phyloP scores from a whole-genome alignment of 1,140 invertebrate species.

The Bombus balteatus region DNA sequence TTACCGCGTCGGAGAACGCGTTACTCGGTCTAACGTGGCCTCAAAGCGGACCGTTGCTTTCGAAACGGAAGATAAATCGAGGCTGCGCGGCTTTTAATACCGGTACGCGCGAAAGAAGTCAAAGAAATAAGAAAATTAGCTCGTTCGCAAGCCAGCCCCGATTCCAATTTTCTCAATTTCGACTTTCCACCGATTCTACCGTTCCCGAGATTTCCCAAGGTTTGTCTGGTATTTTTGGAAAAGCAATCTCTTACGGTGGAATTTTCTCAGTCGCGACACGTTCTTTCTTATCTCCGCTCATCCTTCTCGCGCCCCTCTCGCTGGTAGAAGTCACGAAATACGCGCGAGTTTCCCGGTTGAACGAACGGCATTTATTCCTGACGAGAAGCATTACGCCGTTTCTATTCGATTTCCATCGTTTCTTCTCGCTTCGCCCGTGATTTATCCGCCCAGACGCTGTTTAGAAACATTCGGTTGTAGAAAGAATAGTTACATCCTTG shows the following conservation, averaged over 20 bases:
- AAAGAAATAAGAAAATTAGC: background rate
- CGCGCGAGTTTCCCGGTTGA: background rate
- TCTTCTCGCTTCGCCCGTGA: background rate
- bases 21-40: background rate
- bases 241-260: background rate
- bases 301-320: background rate
- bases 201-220: background rate
- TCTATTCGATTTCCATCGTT: background rate
- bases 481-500: background rate
- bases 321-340: background rate
- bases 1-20: background rate
- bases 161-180: background rate
- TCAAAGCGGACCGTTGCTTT: background rate
- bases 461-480: background rate
- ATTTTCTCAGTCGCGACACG: constrained; percentile 13
- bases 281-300: background rate
- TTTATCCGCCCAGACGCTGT: background rate
- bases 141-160: background rate
- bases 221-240: background rate
- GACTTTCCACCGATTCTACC: background rate
- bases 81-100: background rate
- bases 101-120: background rate
- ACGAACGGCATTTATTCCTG: background rate
- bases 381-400: background rate
- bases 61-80: background rate